Evolutionary conservation across 64 coral and sea anemone species (phyloP).

Genomic region (Dendrophyllia cribrosa): DNA sequence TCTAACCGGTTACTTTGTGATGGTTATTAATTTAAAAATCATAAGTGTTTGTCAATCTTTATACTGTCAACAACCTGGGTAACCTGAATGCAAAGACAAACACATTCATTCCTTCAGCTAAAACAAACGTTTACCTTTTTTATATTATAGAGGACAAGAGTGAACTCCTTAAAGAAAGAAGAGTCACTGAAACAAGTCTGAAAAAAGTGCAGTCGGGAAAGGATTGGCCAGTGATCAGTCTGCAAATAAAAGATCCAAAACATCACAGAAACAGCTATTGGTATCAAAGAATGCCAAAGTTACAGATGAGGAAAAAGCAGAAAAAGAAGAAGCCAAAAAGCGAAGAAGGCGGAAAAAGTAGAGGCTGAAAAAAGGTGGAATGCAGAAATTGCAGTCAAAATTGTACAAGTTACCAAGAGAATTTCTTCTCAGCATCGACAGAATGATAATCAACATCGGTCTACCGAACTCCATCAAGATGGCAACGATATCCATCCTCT

Average conservation of each 20-base stretch:
- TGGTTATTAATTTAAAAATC: too few relatives aligned
- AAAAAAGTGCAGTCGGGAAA: constrained; percentile 50
- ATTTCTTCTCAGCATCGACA: constrained; percentile 11
- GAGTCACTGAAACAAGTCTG: constrained; percentile 34
- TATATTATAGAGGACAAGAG: constrained; percentile 56
- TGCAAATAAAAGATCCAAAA: constrained; percentile 11
- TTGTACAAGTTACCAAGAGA: constrained; percentile 28
- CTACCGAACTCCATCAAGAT: neutral
- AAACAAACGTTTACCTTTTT: constrained; percentile 7
- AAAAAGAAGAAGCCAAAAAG: constrained; percentile 36
- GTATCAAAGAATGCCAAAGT: neutral
- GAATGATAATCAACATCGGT: neutral
- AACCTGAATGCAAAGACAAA: neutral
- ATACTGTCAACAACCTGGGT: neutral
- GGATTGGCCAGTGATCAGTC: constrained; percentile 1
- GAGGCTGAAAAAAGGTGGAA: constrained; percentile 31
- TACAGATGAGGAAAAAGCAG: constrained; percentile 2
- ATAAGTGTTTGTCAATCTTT: too few relatives aligned
- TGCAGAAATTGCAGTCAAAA: constrained; percentile 50
- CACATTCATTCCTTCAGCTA: neutral
- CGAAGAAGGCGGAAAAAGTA: constrained; percentile 37
- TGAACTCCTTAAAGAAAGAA: constrained; percentile 54
- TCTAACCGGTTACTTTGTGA: too few relatives aligned
- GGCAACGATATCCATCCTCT: neutral
- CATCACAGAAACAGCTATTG: neutral